A percentile compares a stretch with the other conserved stretches of the same genome.
phyloP scores from a whole-genome alignment of 2,797 vertebrate genomes.

The Threskiornis aethiopicus region DNA sequence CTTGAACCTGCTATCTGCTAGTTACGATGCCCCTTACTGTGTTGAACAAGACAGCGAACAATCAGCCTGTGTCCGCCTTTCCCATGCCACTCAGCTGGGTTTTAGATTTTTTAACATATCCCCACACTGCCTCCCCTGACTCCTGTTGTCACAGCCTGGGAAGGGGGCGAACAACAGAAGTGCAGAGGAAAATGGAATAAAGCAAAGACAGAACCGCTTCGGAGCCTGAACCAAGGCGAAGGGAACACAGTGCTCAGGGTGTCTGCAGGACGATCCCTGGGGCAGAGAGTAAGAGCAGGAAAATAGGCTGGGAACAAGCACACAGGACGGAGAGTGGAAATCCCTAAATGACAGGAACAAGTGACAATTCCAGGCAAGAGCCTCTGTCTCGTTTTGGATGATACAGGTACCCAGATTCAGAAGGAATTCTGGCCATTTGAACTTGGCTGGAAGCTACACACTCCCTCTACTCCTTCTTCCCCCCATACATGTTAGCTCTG shows the following conservation, averaged over 20 bases:
- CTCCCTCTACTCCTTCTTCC: background rate
- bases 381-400: background rate
- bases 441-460: background rate
- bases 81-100: background rate
- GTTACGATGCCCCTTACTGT: background rate
- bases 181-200: background rate
- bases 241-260: background rate
- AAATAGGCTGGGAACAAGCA: background rate
- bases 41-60: background rate
- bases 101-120: background rate
- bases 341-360: background rate
- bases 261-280: background rate
- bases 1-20: background rate
- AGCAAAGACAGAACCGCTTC: background rate
- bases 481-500: background rate
- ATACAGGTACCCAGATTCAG: background rate
- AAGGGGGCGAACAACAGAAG: background rate
- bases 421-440: background rate
- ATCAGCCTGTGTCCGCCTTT: background rate
- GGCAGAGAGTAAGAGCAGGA: background rate
- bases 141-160: background rate
- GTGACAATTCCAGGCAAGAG: background rate
- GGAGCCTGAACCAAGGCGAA: background rate
- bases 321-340: background rate
- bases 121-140: background rate